phyloP scores from a whole-genome alignment of 2,113 vertebrate genomes.

The Aegypius monachus region DNA sequence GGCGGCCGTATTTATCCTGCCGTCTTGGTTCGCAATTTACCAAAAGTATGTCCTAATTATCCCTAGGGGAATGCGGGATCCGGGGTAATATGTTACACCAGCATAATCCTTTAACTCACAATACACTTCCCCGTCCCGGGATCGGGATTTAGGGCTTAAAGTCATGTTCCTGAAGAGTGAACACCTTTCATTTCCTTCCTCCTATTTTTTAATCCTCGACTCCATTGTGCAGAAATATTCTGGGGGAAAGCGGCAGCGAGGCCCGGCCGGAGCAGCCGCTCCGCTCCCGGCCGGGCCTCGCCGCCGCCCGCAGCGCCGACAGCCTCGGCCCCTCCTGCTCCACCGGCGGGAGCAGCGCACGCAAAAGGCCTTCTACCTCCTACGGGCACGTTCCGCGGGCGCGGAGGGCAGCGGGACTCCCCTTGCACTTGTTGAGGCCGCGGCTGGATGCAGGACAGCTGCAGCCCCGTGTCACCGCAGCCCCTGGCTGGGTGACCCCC shows the following conservation, averaged over 20 bases:
- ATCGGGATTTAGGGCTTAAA: slow-evolving; percentile 57
- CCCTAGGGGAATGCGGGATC: slow-evolving; percentile 18
- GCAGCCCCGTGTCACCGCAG: background rate
- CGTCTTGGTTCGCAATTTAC: slow-evolving; percentile 5
- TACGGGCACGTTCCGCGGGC: background rate
- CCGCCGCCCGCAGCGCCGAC: background rate
- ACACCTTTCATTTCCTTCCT: slow-evolving; percentile 49
- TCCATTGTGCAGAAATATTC: slow-evolving; percentile 30
- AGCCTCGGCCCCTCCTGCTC: background rate
- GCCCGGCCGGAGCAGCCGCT: background rate
- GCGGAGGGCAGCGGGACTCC: background rate
- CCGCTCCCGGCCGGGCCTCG: too few species aligned
- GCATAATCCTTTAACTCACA: slow-evolving; percentile 61
- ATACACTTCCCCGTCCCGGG: background rate
- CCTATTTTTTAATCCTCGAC: slow-evolving; percentile 33
- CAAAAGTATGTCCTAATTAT: slow-evolving; percentile 48
- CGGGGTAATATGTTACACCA: slow-evolving; percentile 29
- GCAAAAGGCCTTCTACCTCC: background rate
- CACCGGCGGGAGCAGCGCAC: background rate
- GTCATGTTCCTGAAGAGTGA: slow-evolving; percentile 19
- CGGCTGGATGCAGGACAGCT: background rate
- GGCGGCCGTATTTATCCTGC: background rate
- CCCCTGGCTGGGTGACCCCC: background rate
- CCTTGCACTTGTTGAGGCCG: background rate
- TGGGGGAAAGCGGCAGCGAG: background rate